A percentile compares a stretch with the other conserved stretches of the same genome.
Conservation (phyloP, 2,888 invertebrate species). For the Microctonus aethiopoides region DNA sequence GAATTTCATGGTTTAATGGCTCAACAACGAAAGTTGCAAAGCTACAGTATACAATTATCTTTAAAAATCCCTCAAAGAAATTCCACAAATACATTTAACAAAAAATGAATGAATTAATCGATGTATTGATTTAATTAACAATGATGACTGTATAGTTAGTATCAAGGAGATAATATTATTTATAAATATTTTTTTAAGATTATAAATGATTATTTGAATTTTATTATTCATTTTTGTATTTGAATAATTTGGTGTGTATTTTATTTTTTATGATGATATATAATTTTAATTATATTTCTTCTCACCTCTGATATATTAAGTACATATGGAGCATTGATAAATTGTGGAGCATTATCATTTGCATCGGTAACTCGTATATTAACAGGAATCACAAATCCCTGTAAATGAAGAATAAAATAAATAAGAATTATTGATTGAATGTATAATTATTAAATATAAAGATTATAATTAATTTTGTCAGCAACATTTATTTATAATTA, state of each 20-base stretch:
- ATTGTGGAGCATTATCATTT: constrained; percentile 89
- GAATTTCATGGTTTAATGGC: constrained; percentile 37
- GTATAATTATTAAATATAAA: neutral
- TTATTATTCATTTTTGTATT: neutral
- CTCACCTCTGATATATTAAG: constrained; percentile 87
- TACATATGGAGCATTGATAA: constrained; percentile 84
- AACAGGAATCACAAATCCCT: constrained; percentile 84
- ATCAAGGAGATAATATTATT: neutral
- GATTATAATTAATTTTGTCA: neutral
- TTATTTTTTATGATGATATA: neutral
- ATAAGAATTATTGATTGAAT: no score
- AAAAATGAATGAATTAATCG: neutral
- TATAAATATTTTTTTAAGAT: neutral
- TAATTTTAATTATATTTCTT: constrained; percentile 46
- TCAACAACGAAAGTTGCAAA: constrained; percentile 35
- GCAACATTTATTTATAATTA: no score
- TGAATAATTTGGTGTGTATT: neutral
- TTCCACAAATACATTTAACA: neutral
- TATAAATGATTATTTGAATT: neutral
- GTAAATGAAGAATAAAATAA: constrained; percentile 43
- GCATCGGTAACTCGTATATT: constrained; percentile 89
- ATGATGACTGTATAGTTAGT: no score
- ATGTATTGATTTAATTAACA: no score
- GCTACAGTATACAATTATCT: constrained; percentile 24
- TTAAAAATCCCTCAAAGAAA: constrained; percentile 8